Conservation (phyloP, 2,888 invertebrate species). For the Imbricaverruca yamaguchii region DNA sequence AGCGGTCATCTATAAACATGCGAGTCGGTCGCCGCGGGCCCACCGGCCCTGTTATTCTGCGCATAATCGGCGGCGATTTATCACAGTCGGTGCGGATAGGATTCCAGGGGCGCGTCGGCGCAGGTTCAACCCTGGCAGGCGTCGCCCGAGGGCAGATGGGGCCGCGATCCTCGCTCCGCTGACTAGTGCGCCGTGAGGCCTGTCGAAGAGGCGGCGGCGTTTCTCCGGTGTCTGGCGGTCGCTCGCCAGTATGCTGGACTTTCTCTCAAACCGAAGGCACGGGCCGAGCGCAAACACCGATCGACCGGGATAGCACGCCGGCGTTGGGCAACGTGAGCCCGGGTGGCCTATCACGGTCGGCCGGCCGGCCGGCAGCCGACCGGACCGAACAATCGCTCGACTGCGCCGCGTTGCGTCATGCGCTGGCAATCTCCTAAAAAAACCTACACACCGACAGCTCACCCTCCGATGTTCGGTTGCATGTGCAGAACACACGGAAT, state of each 20-base stretch:
- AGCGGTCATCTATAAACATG: constrained; percentile 17
- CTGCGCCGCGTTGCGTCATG: too few species aligned
- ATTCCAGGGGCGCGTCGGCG: not conserved
- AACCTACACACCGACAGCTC: too few species aligned
- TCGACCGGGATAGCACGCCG: not conserved
- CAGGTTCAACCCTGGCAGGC: not conserved
- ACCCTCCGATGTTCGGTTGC: too few species aligned
- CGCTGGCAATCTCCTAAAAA: too few species aligned
- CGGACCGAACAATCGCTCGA: too few species aligned
- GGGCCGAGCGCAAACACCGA: constrained; percentile 5
- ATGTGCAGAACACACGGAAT: too few species aligned
- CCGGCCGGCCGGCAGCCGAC: too few species aligned
- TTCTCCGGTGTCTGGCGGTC: not conserved
- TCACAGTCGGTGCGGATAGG: constrained; percentile 4
- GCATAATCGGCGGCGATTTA: constrained; percentile 18
- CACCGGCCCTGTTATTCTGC: constrained; percentile 13
- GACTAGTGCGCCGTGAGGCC: not conserved
- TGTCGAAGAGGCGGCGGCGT: not conserved
- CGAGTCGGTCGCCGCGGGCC: not conserved
- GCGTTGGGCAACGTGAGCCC: not conserved
- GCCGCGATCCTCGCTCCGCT: not conserved
- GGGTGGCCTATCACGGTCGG: too few species aligned
- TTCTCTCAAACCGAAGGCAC: not conserved
- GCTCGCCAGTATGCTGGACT: not conserved
- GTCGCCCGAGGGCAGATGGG: not conserved